phyloP scores from a whole-genome alignment of 2,888 invertebrate species.

The Xylophagus ater region DNA sequence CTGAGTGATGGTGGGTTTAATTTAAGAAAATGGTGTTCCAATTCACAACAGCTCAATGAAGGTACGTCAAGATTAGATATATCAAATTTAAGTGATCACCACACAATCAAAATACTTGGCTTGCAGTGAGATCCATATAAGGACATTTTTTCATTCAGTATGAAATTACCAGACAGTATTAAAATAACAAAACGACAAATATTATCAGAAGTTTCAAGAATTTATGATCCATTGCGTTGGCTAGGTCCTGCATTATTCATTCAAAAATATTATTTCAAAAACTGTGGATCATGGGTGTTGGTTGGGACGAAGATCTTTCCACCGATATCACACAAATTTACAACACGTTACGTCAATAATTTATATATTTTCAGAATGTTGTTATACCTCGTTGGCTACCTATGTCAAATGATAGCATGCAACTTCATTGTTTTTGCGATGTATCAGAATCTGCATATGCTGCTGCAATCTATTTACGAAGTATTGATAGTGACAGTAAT shows the following conservation, averaged over 20 bases:
- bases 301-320: neutral
- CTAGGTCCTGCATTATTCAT: neutral
- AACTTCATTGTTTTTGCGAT: conserved; percentile 7
- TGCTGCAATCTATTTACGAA: conserved; percentile 9
- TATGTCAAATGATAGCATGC: neutral
- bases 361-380: neutral
- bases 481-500: neutral
- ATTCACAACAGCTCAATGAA: too few relatives aligned
- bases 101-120: too few relatives aligned
- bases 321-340: too few relatives aligned
- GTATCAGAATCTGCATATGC: conserved; percentile 4
- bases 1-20: too few relatives aligned
- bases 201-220: too few relatives aligned
- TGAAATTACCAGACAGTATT: too few relatives aligned
- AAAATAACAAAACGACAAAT: too few relatives aligned
- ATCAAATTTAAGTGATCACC: too few relatives aligned
- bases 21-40: neutral
- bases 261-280: conserved; percentile 5
- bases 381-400: neutral
- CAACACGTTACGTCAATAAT: neutral
- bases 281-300: too few relatives aligned
- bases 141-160: too few relatives aligned
- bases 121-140: too few relatives aligned
- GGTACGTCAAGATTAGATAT: too few relatives aligned
- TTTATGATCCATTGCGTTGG: conserved; percentile 6